phyloP scores from a whole-genome alignment of 2,113 vertebrate species.

The Alligator mississippiensis region DNA sequence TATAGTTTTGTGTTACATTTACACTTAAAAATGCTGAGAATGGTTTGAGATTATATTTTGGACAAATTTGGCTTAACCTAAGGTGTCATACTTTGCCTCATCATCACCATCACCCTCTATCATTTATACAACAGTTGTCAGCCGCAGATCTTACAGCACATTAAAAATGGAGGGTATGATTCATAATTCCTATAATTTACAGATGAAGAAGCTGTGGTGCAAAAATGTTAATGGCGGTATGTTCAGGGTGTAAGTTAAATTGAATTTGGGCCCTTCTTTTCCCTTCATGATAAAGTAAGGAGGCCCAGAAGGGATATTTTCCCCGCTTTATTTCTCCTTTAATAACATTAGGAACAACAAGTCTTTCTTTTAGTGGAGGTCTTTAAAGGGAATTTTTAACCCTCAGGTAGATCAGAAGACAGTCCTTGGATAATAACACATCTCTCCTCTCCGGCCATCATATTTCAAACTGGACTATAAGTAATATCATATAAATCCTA shows the following conservation, averaged over 20 bases:
- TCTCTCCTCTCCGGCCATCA: background rate
- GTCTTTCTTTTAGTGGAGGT: background rate
- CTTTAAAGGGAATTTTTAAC: background rate
- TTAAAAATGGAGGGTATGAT: background rate
- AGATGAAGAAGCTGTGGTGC: background rate
- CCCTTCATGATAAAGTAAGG: background rate
- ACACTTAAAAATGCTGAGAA: background rate
- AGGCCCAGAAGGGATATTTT: background rate
- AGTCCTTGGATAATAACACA: background rate
- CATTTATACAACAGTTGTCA: background rate
- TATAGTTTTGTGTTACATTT: background rate
- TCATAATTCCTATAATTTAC: background rate
- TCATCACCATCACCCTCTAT: background rate
- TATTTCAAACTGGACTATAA: background rate
- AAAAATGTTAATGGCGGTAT: background rate
- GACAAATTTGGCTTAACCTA: background rate
- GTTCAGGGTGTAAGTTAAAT: background rate
- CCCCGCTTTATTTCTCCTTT: background rate
- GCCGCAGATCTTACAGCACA: background rate
- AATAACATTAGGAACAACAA: background rate
- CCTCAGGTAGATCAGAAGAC: background rate
- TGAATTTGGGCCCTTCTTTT: background rate
- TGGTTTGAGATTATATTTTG: background rate
- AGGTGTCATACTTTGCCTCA: background rate
- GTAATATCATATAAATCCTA: background rate